Percentiles rank a stretch among this genome's conserved stretches.
phyloP scores from a whole-genome alignment of 2,113 vertebrate species.

The Amblyornis subalaris region DNA sequence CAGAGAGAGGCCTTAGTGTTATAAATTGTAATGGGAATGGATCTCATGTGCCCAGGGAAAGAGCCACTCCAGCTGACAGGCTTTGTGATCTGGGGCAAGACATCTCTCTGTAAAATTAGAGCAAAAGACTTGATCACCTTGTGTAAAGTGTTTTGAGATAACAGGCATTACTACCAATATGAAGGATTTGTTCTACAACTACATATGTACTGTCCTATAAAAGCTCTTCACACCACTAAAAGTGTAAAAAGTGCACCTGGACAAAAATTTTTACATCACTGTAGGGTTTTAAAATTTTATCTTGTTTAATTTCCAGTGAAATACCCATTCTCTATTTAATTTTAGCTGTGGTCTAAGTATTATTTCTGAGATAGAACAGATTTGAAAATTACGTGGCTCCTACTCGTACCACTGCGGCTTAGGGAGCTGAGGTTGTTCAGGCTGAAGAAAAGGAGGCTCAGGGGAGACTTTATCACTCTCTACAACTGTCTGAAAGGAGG shows the following conservation, averaged over 20 bases:
- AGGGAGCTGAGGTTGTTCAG: not conserved
- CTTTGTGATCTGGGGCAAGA: not conserved
- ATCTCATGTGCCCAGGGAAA: not conserved
- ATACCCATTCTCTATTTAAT: not conserved
- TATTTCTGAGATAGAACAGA: not conserved
- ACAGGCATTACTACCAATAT: not conserved
- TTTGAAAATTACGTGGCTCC: not conserved
- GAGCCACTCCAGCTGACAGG: not conserved
- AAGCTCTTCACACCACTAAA: not conserved
- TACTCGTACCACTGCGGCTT: rapidly evolving
- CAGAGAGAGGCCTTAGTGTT: not conserved
- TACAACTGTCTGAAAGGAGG: not conserved
- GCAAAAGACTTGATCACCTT: not conserved
- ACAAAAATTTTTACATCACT: not conserved
- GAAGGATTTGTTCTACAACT: not conserved
- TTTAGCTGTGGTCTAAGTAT: not conserved
- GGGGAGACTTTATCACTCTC: not conserved
- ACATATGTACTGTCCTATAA: not conserved
- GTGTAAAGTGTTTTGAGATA: not conserved
- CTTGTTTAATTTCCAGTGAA: not conserved
- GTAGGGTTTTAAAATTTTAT: not conserved
- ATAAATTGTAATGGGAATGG: not conserved
- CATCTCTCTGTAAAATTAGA: not conserved
- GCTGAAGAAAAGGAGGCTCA: not conserved
- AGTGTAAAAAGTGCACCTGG: not conserved